Percentiles rank a stretch among this genome's conserved stretches.
Evolutionary conservation across 2,888 invertebrate species (phyloP).

Genomic region (Phlogophora meticulosa): DNA sequence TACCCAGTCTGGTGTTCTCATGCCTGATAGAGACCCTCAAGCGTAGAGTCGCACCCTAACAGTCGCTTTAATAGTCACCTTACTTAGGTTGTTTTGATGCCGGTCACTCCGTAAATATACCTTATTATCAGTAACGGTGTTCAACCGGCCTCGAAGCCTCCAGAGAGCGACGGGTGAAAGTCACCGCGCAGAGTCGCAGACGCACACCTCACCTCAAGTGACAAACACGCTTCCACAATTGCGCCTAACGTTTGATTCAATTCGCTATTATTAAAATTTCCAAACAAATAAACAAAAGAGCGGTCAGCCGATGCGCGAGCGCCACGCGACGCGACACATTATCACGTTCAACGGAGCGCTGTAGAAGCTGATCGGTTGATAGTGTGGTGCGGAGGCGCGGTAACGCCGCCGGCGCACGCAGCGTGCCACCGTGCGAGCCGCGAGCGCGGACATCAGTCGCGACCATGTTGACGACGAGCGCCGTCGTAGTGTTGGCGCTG

Average conservation of each 20-base stretch:
- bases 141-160: constrained; percentile 83
- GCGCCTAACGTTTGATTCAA: constrained; percentile 64
- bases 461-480: constrained; percentile 82
- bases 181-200: constrained; percentile 81
- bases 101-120: constrained; percentile 77
- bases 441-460: constrained; percentile 78
- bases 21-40: constrained; percentile 43
- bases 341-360: constrained; percentile 76
- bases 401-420: constrained; percentile 68
- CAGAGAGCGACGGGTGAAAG: constrained; percentile 86
- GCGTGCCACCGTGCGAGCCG: constrained; percentile 64
- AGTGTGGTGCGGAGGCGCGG: constrained; percentile 80
- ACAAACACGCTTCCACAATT: constrained; percentile 76
- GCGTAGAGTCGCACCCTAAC: constrained; percentile 21
- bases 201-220: constrained; percentile 81
- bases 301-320: constrained; percentile 72
- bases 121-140: constrained; percentile 87
- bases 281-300: constrained; percentile 85
- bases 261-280: constrained; percentile 76
- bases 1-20: not conserved
- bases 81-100: constrained; percentile 66
- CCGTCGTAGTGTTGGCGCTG: constrained; percentile 80
- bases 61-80: constrained; percentile 51
- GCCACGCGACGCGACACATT: constrained; percentile 74
- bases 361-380: constrained; percentile 79